Conservation (phyloP, 1,140 invertebrate genomes). For the Drosophila virilis region DNA sequence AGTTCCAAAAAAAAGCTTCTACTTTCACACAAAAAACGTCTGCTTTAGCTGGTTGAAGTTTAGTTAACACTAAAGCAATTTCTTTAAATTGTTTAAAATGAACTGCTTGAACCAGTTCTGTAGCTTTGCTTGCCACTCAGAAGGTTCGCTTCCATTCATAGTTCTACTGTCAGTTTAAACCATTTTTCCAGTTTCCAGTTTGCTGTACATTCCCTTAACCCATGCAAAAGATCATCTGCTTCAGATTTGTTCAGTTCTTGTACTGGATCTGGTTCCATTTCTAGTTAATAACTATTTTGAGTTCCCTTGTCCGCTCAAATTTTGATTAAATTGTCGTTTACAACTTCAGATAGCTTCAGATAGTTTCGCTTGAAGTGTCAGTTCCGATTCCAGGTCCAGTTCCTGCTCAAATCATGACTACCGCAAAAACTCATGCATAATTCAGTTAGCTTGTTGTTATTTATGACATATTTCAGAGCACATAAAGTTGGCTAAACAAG, state of each 20-base stretch:
- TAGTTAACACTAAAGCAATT: neutral
- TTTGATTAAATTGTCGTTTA: too few species aligned
- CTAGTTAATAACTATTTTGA: neutral
- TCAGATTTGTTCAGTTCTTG: too few species aligned
- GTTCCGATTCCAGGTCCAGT: neutral
- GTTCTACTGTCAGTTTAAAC: neutral
- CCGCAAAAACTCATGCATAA: neutral
- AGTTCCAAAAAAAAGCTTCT: too few species aligned
- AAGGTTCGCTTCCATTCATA: neutral
- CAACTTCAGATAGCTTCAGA: neutral
- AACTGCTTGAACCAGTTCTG: neutral
- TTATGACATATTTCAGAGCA: conserved; percentile 7
- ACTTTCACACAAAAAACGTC: too few species aligned
- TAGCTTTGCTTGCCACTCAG: too few species aligned
- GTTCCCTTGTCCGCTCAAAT: neutral
- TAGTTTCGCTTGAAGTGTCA: neutral
- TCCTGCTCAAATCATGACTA: neutral
- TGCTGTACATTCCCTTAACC: too few species aligned
- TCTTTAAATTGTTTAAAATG: neutral
- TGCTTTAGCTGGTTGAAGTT: neutral
- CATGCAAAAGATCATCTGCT: too few species aligned
- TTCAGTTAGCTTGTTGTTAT: conserved; percentile 20
- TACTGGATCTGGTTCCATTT: too few species aligned
- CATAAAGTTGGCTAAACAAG: conserved; percentile 21
- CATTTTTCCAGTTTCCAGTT: too few species aligned